These are phyloP conservation scores for Dorcus hopei DNA, from an alignment of 2,888 invertebrate species.

Conservation along the genomic window DNA sequence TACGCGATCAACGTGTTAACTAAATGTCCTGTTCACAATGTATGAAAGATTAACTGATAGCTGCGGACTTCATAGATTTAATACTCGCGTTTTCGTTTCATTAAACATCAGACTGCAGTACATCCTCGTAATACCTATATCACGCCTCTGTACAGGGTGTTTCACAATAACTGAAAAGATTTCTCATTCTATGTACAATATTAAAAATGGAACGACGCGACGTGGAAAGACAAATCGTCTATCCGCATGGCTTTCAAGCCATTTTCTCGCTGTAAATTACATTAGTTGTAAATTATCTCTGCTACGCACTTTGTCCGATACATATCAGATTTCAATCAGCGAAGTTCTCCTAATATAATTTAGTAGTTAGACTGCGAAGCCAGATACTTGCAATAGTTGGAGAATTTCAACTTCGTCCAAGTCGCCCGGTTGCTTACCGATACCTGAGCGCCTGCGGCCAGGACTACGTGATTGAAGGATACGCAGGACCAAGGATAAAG, in stretches of 20 bases:
- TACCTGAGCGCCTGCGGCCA: neutral
- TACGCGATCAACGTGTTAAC: neutral
- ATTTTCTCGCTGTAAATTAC: conserved; percentile 7
- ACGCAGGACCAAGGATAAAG: neutral
- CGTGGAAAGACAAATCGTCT: no score
- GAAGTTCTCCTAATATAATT: conserved; percentile 29
- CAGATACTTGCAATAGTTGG: neutral
- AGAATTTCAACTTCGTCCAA: neutral
- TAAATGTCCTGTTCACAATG: neutral
- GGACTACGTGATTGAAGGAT: neutral
- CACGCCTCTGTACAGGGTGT: no score
- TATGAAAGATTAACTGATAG: neutral
- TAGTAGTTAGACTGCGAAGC: conserved; percentile 19
- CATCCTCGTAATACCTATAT: no score
- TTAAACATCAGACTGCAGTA: neutral
- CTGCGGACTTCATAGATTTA: neutral
- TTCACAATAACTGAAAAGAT: no score
- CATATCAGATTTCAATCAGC: conserved; percentile 25
- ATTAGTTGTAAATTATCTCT: conserved; percentile 19
- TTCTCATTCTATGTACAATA: no score
- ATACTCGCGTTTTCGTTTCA: neutral
- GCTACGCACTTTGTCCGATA: conserved; percentile 25
- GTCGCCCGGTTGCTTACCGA: neutral
- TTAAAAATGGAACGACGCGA: no score
- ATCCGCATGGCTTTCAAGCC: no score